Conservation (phyloP, 1,140 invertebrate species). For the Drosophila auraria region DNA sequence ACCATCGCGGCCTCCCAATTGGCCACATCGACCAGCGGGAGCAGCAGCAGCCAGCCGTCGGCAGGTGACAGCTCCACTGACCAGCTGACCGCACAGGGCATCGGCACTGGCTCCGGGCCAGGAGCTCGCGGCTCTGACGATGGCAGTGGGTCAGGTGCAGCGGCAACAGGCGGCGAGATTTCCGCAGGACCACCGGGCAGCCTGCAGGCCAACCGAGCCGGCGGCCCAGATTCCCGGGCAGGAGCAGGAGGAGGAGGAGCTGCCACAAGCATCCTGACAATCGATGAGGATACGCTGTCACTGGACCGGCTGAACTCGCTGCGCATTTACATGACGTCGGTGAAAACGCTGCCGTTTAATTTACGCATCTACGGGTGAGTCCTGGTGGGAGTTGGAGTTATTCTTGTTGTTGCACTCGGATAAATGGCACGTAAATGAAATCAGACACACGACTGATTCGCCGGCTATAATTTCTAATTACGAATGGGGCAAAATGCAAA, state of each 20-base stretch:
- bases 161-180: slow-evolving; percentile 11
- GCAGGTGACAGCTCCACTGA: slow-evolving; percentile 58
- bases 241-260: slow-evolving; percentile 5
- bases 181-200: slow-evolving; percentile 43
- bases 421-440: slow-evolving; percentile 23
- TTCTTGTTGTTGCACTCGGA: slow-evolving; percentile 19
- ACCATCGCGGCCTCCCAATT: slow-evolving; percentile 85
- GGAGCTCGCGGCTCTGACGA: slow-evolving; percentile 19
- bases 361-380: slow-evolving; percentile 84
- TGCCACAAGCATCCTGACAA: slow-evolving; percentile 70
- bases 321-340: slow-evolving; percentile 83
- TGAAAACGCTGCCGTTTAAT: slow-evolving; percentile 84
- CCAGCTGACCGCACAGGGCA: slow-evolving; percentile 67
- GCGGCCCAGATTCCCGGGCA: slow-evolving; percentile 21
- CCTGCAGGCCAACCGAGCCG: slow-evolving; percentile 47
- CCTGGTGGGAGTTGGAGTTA: slow-evolving; percentile 33
- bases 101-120: slow-evolving; percentile 7
- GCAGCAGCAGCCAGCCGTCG: slow-evolving; percentile 42
- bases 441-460: slow-evolving; percentile 29
- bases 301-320: slow-evolving; percentile 82
- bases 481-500: slow-evolving; percentile 59
- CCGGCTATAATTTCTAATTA: slow-evolving; percentile 70
- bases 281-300: slow-evolving; percentile 82
- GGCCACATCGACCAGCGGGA: slow-evolving; percentile 80
- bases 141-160: slow-evolving; percentile 31